A percentile compares a stretch with the other conserved stretches of the same genome.
phyloP scores from a whole-genome alignment of 1,140 invertebrate species.

The Probaryconus sp. region DNA sequence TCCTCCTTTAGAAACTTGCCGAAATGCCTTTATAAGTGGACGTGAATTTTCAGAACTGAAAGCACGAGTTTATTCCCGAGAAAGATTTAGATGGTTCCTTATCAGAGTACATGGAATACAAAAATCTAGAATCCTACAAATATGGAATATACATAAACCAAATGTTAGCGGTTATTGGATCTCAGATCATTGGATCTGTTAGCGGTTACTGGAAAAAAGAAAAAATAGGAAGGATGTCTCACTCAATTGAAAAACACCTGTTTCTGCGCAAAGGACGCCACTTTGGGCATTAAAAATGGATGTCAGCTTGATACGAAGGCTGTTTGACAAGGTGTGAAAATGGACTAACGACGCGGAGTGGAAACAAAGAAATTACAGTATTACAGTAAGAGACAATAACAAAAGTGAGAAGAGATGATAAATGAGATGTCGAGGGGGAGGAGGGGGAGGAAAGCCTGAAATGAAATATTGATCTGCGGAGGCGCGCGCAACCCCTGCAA shows the following conservation, averaged over 20 bases:
- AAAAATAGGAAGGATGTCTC: too few relatives aligned
- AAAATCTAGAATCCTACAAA: conserved; percentile 1
- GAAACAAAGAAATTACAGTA: conserved; percentile 13
- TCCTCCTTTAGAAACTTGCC: too few relatives aligned
- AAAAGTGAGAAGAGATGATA: conserved; percentile 52
- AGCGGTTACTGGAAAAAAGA: background rate
- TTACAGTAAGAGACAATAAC: conserved; percentile 23
- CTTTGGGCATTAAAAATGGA: too few relatives aligned
- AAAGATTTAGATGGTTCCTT: conserved; percentile 5
- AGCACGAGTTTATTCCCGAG: background rate
- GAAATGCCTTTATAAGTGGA: too few relatives aligned
- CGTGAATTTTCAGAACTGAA: too few relatives aligned
- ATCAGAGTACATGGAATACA: conserved; percentile 16
- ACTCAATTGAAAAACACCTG: too few relatives aligned
- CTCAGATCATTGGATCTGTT: too few relatives aligned
- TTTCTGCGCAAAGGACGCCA: too few relatives aligned
- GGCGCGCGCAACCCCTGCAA: conserved; percentile 77
- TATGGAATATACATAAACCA: conserved; percentile 9
- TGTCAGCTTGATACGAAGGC: too few relatives aligned
- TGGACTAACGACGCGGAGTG: conserved; percentile 4
- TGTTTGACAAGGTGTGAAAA: conserved; percentile 1
- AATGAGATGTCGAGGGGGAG: conserved; percentile 54
- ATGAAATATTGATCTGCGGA: conserved; percentile 78
- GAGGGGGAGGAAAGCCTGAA: conserved; percentile 69
- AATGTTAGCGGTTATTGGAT: background rate